phyloP scores from a whole-genome alignment of 1,140 invertebrate species.

The Mylabris phalerata region DNA sequence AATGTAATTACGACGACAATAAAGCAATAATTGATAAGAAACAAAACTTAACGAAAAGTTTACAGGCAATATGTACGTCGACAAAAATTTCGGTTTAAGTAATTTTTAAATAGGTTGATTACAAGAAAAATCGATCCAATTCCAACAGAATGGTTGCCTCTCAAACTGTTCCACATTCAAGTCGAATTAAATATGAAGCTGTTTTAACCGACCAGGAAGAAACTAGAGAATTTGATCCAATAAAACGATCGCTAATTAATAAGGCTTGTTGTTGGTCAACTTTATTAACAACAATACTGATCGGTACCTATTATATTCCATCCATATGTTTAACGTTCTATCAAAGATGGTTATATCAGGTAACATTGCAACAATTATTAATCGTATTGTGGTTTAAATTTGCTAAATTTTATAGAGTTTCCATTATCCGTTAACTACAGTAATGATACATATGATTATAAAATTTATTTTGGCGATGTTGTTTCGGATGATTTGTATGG shows the following conservation, averaged over 20 bases:
- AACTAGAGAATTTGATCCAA: conserved; percentile 28
- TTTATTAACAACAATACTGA: conserved; percentile 47
- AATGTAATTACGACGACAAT: too few relatives aligned
- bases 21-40: too few relatives aligned
- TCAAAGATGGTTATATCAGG: conserved; percentile 86
- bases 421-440: conserved; percentile 75
- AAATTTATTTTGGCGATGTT: conserved; percentile 73
- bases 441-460: conserved; percentile 73
- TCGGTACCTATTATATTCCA: conserved; percentile 78
- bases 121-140: too few relatives aligned
- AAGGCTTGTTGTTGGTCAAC: conserved; percentile 35
- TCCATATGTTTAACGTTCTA: conserved; percentile 96
- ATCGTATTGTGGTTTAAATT: background rate
- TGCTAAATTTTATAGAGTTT: conserved; percentile 58
- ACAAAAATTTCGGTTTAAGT: too few relatives aligned
- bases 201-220: conserved; percentile 20
- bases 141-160: too few relatives aligned
- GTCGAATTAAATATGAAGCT: conserved; percentile 32
- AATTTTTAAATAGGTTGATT: too few relatives aligned
- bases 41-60: too few relatives aligned
- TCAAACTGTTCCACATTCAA: conserved; percentile 1
- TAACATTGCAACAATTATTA: conserved; percentile 40
- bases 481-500: conserved; percentile 55
- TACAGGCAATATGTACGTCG: too few relatives aligned
- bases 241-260: conserved; percentile 31